Conservation (phyloP, 2,888 invertebrate genomes). For the Glaucopsyche alexis region DNA sequence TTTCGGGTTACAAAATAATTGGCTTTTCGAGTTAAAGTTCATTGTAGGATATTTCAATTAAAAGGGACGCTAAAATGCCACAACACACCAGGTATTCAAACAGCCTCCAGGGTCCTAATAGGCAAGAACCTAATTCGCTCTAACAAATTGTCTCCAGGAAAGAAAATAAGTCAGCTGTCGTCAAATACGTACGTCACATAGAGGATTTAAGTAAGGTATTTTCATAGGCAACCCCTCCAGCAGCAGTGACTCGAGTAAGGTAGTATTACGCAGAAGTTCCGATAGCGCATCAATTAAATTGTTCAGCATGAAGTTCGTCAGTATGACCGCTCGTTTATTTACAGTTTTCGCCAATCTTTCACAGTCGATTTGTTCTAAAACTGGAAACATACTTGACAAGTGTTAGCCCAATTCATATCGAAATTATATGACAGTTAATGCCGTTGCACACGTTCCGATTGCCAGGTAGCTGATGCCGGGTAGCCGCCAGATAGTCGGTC, state of each 20-base stretch:
- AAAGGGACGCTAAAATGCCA: too few relatives aligned
- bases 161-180: neutral
- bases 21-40: too few relatives aligned
- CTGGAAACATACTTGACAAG: constrained; percentile 44
- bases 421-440: too few relatives aligned
- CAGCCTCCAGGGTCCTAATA: too few relatives aligned
- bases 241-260: constrained; percentile 81
- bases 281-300: constrained; percentile 83
- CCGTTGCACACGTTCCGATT: too few relatives aligned
- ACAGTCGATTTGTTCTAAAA: constrained; percentile 76
- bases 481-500: too few relatives aligned
- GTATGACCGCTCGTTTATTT: constrained; percentile 81
- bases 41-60: too few relatives aligned
- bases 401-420: too few relatives aligned
- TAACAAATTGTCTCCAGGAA: neutral
- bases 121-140: neutral
- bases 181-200: constrained; percentile 69
- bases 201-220: constrained; percentile 82
- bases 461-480: too few relatives aligned
- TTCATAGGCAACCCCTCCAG: constrained; percentile 87
- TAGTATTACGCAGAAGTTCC: constrained; percentile 82
- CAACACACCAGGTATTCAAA: too few relatives aligned
- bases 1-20: too few relatives aligned
- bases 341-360: constrained; percentile 81
- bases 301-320: constrained; percentile 85